These are phyloP conservation scores for Leucosticte australis DNA, from an alignment of 2,113 vertebrate genomes.

Conservation along the genomic window DNA sequence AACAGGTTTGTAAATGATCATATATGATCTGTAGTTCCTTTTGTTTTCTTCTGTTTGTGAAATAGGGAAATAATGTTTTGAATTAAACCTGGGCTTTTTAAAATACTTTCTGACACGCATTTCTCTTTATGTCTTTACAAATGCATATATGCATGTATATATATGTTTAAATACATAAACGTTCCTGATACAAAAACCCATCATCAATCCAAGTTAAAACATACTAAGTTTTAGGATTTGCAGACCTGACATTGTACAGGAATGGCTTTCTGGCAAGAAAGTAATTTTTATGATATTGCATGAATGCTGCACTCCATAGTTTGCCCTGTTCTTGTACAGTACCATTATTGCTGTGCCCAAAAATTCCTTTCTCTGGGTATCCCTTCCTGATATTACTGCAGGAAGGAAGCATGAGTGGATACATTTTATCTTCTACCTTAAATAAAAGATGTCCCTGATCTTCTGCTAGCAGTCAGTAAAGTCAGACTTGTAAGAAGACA, in stretches of 20 bases:
- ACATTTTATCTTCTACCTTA: not conserved
- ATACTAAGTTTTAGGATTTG: not conserved
- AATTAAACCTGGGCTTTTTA: not conserved
- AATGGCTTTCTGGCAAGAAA: not conserved
- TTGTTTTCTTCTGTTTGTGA: not conserved
- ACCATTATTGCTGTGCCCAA: not conserved
- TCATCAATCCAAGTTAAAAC: not conserved
- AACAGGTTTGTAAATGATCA: slow-evolving; percentile 78
- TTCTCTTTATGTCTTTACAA: not conserved
- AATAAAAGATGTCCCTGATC: not conserved
- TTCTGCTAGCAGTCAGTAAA: not conserved
- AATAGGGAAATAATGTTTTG: not conserved
- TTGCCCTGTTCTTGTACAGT: not conserved
- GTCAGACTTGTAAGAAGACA: not conserved
- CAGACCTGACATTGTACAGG: not conserved
- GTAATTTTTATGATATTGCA: not conserved
- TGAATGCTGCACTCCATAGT: not conserved
- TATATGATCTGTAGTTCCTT: not conserved
- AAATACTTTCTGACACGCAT: not conserved
- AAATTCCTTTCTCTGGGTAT: not conserved
- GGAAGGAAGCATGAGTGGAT: not conserved
- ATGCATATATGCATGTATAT: accelerated
- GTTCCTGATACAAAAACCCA: not conserved
- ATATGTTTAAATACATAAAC: not conserved
- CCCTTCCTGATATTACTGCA: not conserved